phyloP scores from a whole-genome alignment of 23 tunicate species.

The Halocynthia aurantium region DNA sequence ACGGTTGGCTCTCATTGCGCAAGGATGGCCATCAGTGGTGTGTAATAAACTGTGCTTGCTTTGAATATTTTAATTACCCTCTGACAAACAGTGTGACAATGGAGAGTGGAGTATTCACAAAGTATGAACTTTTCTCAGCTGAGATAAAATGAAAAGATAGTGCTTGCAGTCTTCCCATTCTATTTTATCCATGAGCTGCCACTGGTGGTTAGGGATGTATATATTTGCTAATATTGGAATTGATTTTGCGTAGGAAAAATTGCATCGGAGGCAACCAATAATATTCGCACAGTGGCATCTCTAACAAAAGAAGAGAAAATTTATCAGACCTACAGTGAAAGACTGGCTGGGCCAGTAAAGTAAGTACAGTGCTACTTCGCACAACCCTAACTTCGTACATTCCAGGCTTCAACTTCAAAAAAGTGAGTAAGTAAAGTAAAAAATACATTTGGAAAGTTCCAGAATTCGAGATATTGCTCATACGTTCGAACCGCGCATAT shows the following conservation, averaged over 20 bases:
- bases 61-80: too few relatives aligned
- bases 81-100: too few relatives aligned
- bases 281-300: slow-evolving; percentile 91
- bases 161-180: too few relatives aligned
- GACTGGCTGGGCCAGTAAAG: slow-evolving; percentile 42
- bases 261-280: slow-evolving; percentile 67
- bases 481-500: too few relatives aligned
- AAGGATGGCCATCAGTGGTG: too few relatives aligned
- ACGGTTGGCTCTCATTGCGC: too few relatives aligned
- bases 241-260: slow-evolving; percentile 38
- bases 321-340: slow-evolving; percentile 28
- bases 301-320: slow-evolving; percentile 55
- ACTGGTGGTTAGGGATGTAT: neutral
- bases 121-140: too few relatives aligned
- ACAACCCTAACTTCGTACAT: neutral
- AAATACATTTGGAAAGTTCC: neutral
- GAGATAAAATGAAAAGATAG: too few relatives aligned
- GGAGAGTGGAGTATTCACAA: too few relatives aligned
- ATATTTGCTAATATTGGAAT: neutral
- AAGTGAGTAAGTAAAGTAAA: neutral
- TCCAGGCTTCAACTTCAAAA: neutral
- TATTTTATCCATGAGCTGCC: too few relatives aligned
- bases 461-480: too few relatives aligned
- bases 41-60: too few relatives aligned
- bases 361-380: slow-evolving; percentile 9